phyloP scores from a whole-genome alignment of 2,113 vertebrate species.

The Burhinus bistriatus region DNA sequence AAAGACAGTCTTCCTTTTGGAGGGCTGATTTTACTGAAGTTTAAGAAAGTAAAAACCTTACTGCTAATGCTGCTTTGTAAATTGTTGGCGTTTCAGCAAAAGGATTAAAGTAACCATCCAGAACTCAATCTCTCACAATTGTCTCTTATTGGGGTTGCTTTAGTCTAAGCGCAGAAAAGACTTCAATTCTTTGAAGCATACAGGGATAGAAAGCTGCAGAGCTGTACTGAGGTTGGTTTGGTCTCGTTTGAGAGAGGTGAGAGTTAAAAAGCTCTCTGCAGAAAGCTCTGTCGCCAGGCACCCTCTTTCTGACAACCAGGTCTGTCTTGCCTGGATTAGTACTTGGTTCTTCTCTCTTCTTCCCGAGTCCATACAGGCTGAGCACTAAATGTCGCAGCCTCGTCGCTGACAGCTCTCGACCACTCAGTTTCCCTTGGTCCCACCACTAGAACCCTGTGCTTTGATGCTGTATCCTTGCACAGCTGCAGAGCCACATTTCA shows the following conservation, averaged over 20 bases:
- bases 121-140: neutral
- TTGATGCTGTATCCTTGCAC: neutral
- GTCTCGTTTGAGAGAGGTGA: neutral
- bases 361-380: neutral
- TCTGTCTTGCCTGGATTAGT: neutral
- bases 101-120: neutral
- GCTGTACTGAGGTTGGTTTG: neutral
- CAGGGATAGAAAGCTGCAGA: neutral
- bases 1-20: neutral
- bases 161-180: neutral
- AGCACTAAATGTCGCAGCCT: neutral
- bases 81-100: fast-evolving
- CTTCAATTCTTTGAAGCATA: neutral
- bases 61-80: neutral
- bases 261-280: neutral
- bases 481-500: neutral
- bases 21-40: neutral
- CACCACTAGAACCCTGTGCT: neutral
- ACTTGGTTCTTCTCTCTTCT: neutral
- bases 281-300: neutral
- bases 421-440: neutral
- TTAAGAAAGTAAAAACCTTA: neutral
- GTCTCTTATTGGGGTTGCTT: neutral
- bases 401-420: fast-evolving
- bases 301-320: neutral